Conservation (phyloP, 2,797 vertebrate species). For the Lemur catta region DNA sequence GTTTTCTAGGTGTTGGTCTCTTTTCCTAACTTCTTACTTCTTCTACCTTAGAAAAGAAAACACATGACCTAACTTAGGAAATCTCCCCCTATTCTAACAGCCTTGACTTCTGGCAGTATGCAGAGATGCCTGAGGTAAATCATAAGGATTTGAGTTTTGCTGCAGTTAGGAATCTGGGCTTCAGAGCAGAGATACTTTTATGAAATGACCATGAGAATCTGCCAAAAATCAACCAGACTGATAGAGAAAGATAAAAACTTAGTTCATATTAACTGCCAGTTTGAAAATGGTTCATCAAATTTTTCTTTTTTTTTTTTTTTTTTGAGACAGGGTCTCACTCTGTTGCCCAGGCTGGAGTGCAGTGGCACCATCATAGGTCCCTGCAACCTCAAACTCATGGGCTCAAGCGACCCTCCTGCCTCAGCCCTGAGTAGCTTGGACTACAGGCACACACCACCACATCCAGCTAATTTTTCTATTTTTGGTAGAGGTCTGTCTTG, state of each 20-base stretch:
- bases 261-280: conserved; percentile 9
- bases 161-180: neutral
- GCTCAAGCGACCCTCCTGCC: neutral
- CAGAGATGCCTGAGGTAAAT: neutral
- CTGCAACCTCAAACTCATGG: neutral
- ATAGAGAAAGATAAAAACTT: conserved; percentile 48
- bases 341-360: neutral
- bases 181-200: neutral
- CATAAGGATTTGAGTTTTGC: conserved; percentile 20
- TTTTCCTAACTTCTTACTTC: conserved; percentile 6
- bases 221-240: neutral
- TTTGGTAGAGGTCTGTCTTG: neutral
- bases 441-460: neutral
- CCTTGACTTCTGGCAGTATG: neutral
- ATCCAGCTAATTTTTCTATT: neutral
- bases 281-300: conserved; percentile 34
- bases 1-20: neutral
- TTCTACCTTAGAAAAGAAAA: conserved; percentile 46
- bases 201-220: neutral
- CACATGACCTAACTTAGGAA: conserved; percentile 29
- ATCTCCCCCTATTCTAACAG: neutral
- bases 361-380: neutral
- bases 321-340: neutral
- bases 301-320: neutral
- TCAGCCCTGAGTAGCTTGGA: neutral